Evolutionary conservation across 2,888 invertebrate genomes (phyloP).

Genomic region (Sylvicola fuscatus): DNA sequence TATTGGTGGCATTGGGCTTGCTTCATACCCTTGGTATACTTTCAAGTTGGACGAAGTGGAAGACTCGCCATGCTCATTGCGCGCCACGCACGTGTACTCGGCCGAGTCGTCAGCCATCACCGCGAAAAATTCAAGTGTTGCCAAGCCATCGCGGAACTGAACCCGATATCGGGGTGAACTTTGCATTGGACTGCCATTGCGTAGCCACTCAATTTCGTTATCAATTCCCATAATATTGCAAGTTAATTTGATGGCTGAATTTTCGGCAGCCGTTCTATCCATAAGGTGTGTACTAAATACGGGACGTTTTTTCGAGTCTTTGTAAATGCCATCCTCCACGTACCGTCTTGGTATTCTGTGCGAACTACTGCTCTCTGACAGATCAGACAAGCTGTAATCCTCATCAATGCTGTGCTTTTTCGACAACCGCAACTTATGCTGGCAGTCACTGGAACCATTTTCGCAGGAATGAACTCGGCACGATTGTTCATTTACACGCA

Average conservation of each 20-base stretch:
- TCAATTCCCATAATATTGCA: conserved; percentile 55
- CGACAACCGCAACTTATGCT: background rate
- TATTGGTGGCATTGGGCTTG: conserved; percentile 44
- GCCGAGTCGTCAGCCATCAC: conserved; percentile 49
- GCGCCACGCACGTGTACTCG: conserved; percentile 58
- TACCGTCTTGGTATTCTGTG: background rate
- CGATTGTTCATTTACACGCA: conserved; percentile 28
- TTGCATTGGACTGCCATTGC: conserved; percentile 39
- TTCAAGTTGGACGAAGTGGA: conserved; percentile 49
- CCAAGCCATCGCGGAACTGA: conserved; percentile 40
- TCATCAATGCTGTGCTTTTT: background rate
- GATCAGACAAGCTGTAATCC: background rate
- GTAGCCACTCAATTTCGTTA: conserved; percentile 51
- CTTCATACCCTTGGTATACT: conserved; percentile 52
- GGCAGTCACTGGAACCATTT: too few species aligned
- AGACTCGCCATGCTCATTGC: conserved; percentile 50
- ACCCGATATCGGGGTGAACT: conserved; percentile 34
- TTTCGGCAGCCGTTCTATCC: conserved; percentile 54
- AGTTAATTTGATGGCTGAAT: conserved; percentile 50
- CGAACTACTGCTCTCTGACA: background rate
- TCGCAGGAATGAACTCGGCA: too few species aligned
- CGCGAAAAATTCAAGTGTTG: conserved; percentile 51
- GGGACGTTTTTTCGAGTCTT: conserved; percentile 41
- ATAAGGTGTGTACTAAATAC: conserved; percentile 54
- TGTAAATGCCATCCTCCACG: conserved; percentile 2